Percentiles rank a stretch among this genome's conserved stretches.
Evolutionary conservation across 1,140 invertebrate species (phyloP).

Genomic region (Nasonia vitripennis): DNA sequence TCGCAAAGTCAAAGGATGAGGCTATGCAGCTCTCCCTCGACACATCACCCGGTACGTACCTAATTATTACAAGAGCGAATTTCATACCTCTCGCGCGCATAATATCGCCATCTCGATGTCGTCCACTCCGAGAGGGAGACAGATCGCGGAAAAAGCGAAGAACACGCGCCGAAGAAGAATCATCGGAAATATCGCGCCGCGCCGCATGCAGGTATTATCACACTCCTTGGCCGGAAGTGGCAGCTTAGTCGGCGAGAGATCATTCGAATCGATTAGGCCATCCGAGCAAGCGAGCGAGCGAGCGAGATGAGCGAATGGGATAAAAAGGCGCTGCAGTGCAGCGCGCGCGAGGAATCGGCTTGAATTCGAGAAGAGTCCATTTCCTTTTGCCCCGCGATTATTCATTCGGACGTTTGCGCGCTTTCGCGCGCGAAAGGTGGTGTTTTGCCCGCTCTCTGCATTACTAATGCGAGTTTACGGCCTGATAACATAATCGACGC

Average conservation of each 20-base stretch:
- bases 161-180: neutral
- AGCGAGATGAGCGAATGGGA: neutral
- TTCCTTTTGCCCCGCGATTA: neutral
- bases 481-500: slow-evolving; percentile 6
- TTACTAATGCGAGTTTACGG: neutral
- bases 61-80: neutral
- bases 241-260: slow-evolving; percentile 7
- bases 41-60: too few species aligned
- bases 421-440: neutral
- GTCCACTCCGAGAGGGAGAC: neutral
- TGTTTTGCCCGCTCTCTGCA: neutral
- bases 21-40: too few species aligned
- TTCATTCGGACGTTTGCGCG: neutral
- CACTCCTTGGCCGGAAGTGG: slow-evolving; percentile 10
- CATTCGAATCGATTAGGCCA: slow-evolving; percentile 5
- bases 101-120: neutral
- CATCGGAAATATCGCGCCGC: neutral
- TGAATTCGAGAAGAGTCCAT: neutral
- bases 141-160: neutral
- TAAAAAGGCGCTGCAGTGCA: neutral
- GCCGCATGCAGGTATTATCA: neutral
- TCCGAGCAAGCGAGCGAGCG: neutral
- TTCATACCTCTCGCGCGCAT: neutral
- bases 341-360: neutral
- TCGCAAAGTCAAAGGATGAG: too few species aligned